phyloP scores from a whole-genome alignment of 2,888 invertebrate genomes.

The Ennomos erosarius region DNA sequence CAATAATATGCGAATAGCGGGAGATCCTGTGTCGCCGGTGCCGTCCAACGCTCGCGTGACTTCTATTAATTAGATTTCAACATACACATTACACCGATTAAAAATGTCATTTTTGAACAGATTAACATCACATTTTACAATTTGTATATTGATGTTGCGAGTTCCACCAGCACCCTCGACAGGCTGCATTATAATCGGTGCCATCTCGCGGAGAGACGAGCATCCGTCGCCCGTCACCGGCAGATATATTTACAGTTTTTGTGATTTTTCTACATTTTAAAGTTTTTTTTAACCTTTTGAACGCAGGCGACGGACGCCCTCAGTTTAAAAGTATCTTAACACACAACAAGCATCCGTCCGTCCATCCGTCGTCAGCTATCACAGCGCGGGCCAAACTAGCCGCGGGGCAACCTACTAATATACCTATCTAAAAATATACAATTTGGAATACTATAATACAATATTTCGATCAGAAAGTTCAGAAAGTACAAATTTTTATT shows the following conservation, averaged over 20 bases:
- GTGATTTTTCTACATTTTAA: slow-evolving; percentile 28
- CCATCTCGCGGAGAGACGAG: slow-evolving; percentile 28
- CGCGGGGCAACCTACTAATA: background rate
- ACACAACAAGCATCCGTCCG: slow-evolving; percentile 30
- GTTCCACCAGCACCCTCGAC: slow-evolving; percentile 16
- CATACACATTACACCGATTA: too few relatives aligned
- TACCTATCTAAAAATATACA: slow-evolving; percentile 24
- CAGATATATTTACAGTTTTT: slow-evolving; percentile 37
- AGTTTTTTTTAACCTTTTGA: slow-evolving; percentile 29
- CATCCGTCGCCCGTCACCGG: slow-evolving; percentile 17
- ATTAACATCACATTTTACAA: too few relatives aligned
- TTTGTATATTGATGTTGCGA: too few relatives aligned
- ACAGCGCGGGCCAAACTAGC: slow-evolving; percentile 35
- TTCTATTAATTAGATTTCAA: too few relatives aligned
- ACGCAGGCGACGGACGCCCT: slow-evolving; percentile 1
- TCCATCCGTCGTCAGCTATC: slow-evolving; percentile 35
- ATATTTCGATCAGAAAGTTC: slow-evolving; percentile 16
- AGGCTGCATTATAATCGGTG: slow-evolving; percentile 17
- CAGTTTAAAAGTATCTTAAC: slow-evolving; percentile 13
- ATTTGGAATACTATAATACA: slow-evolving; percentile 23
- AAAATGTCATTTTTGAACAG: too few relatives aligned
- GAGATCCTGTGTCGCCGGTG: too few relatives aligned
- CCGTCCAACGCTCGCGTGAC: too few relatives aligned
- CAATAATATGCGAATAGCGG: too few relatives aligned
- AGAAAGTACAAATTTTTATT: background rate